phyloP scores from a whole-genome alignment of 2,888 invertebrate genomes.

The Synergus laeviventris region DNA sequence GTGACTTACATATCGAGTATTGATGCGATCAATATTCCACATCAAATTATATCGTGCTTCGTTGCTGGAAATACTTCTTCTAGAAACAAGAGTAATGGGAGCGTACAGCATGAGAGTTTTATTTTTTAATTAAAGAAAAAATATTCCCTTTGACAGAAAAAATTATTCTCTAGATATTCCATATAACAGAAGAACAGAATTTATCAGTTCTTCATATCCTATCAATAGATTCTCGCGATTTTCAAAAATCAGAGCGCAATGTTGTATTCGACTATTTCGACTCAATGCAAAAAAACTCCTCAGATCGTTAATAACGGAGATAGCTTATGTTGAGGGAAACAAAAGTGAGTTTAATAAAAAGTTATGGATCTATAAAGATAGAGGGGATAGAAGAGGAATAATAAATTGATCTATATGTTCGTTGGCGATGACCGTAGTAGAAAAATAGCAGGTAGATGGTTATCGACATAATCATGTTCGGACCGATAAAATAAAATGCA shows the following conservation, averaged over 20 bases:
- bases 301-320: slow-evolving; percentile 33
- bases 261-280: too few species aligned
- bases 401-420: slow-evolving; percentile 32
- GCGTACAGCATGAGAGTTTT: slow-evolving; percentile 38
- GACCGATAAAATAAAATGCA: slow-evolving; percentile 60
- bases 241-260: too few species aligned
- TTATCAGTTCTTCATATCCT: too few species aligned
- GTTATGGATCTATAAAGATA: slow-evolving; percentile 26
- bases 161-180: slow-evolving; percentile 33
- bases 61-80: slow-evolving; percentile 45
- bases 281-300: background rate
- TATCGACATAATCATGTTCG: slow-evolving; percentile 69
- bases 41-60: slow-evolving; percentile 45
- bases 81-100: slow-evolving; percentile 28
- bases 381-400: slow-evolving; percentile 17
- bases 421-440: slow-evolving; percentile 44
- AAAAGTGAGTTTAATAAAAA: slow-evolving; percentile 25
- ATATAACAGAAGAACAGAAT: background rate
- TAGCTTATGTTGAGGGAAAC: slow-evolving; percentile 8
- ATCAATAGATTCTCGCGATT: too few species aligned
- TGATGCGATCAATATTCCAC: slow-evolving; percentile 50
- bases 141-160: slow-evolving; percentile 38
- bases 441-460: slow-evolving; percentile 59
- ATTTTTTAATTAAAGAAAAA: slow-evolving; percentile 40
- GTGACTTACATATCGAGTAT: slow-evolving; percentile 53